Base-by-base conservation (phyloP, 2,888 invertebrate genomes). In the Apamea anceps region DNA sequence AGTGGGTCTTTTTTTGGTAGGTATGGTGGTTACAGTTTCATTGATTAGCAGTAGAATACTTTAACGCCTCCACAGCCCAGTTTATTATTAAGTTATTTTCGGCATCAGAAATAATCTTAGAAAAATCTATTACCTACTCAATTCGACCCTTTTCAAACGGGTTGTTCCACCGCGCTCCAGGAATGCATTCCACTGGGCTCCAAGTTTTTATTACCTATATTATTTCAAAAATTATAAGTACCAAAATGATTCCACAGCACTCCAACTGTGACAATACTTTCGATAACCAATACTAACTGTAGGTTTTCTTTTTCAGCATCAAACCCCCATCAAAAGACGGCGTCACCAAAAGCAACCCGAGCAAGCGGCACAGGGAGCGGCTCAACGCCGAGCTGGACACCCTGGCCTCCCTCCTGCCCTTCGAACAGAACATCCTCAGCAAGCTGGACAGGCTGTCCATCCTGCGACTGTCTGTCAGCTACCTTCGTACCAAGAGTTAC, bases 301-400 rank as follows among this genome's bases (percentile, higher is more conserved):
- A 18, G 15, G 57, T 72, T 7, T 7, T 75, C 80, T 87, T 92
- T 97, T 98, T 3, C 98, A 99, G 99, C 95, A 98, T 99, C 96
- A 99, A 99, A 96, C 99, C 99, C 90, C 99, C 99, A 87, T 98
- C 99, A 91, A 99, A 99, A 97, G 99, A 99, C 97, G 99, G 99
- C 91, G 99, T 99, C 93, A 99, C 99, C 78, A 99, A 99, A 95
- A 99, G 99, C 94, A 99, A 99, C 97, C 99, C 99, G 5, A 99
- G 99, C 96, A 99, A 99, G 95, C 97, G 99, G 77, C 99, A 99
- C 95, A 98, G 99, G 63, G 99, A 99, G 97, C 97, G 99, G 48
- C 98, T 99, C 90, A 99, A 99, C 97, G 99, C 99, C 15, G 99
- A 99, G 96, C 97, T 99, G 96, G 99, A 99, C 97, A 99, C 99